A percentile compares a stretch with the other conserved stretches of the same genome.
phyloP scores from a whole-genome alignment of 2,113 vertebrate species.

The Entosphenus tridentatus region DNA sequence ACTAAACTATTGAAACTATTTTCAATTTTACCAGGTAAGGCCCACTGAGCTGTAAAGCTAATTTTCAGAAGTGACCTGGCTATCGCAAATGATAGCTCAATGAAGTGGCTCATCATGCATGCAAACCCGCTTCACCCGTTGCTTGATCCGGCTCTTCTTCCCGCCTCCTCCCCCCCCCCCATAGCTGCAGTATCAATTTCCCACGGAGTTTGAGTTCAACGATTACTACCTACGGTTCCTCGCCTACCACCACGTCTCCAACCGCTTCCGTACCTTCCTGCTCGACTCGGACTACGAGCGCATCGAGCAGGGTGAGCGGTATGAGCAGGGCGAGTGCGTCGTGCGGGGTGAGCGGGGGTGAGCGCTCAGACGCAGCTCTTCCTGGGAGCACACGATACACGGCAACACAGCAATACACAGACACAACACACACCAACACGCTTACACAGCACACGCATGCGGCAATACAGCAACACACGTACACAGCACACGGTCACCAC shows the following conservation, averaged over 20 bases:
- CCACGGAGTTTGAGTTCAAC: slow-evolving; percentile 94
- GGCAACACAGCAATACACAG: neutral
- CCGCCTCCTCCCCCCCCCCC: slow-evolving; percentile 14
- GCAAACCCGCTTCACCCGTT: no score
- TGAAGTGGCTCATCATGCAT: no score
- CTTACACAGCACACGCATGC: no score
- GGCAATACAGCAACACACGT: neutral
- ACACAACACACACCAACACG: neutral
- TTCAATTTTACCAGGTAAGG: no score
- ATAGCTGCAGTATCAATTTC: slow-evolving; percentile 71
- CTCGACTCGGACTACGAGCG: slow-evolving; percentile 94
- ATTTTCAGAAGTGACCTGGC: no score
- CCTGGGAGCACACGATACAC: neutral
- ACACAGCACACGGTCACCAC: no score
- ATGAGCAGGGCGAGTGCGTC: slow-evolving; percentile 8
- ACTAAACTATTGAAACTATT: no score
- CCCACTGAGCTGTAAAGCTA: no score
- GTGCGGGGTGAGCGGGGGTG: no score
- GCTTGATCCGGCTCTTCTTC: neutral
- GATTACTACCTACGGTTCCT: slow-evolving; percentile 92
- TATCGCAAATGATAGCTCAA: no score
- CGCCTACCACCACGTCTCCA: slow-evolving; percentile 89
- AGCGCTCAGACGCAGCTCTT: neutral
- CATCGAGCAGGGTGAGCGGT: slow-evolving; percentile 61
- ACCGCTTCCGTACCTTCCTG: slow-evolving; percentile 93